Evolutionary conservation across 2,113 vertebrate genomes (phyloP), one percentile per base, ranked within the genome.

Genomic region (Dasyprocta punctata): DNA sequence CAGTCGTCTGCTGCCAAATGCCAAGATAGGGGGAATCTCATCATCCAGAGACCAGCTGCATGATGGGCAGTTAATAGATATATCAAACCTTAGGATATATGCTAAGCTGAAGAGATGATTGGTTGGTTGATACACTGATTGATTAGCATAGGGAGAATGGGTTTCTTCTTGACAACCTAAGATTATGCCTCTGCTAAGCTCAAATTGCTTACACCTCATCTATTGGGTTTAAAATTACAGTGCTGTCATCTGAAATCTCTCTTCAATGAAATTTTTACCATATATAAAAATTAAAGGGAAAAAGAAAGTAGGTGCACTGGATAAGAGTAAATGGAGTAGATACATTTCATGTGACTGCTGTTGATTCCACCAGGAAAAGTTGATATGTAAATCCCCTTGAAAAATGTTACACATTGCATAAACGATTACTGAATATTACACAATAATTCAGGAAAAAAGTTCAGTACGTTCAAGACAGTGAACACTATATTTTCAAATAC

Each of bases 101-200:
- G 99, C 99, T 99, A 99, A 99, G 99, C 99, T 99, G 99, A 99
- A 99, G 99, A 99, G 99, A 99, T 99, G 99, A 99, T 99, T 99
- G 99, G 99, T 99, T 98, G 99, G 98, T 99, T 99, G 99, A 99
- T 99, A 99, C 98, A 98, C 99, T 99, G 99, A 99, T 99, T 99
- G 99, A 99, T 99, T 99, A 99, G 99, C 99, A 99, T 99, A 99
- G 99, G 98, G 99, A 99, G 99, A 99, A 99, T 99, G 99, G 99
- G 99, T 99, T 99, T 99, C 99, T 99, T 99, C 98, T 99, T 99
- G 99, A 99, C 99, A 99, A 99, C 99, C 99, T 99, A 99, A 99
- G 99, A 99, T 99, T 99, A 99, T 98, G 98, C 98, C 98, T 98
- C 98, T 99, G 99, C 99, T 99, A 99, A 99, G 98, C 99, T 99